Conservation (phyloP, 2,113 vertebrate species). For the Phocoena sinus region DNA sequence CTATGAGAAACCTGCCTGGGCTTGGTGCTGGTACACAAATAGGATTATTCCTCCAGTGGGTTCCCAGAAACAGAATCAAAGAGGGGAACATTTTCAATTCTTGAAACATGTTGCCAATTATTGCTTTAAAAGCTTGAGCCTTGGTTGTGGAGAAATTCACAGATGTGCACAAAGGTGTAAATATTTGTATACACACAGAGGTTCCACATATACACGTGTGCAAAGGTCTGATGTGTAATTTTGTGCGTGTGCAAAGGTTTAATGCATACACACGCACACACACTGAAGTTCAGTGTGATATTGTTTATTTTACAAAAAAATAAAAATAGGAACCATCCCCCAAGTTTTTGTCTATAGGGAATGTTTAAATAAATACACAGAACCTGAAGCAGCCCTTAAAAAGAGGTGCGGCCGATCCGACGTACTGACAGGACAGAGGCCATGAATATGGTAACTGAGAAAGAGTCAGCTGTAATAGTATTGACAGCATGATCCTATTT, state of each 20-base stretch:
- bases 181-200: not conserved
- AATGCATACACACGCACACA: rapidly evolving
- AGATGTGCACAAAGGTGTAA: not conserved
- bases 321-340: not conserved
- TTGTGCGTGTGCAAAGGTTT: no score
- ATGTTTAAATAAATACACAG: not conserved
- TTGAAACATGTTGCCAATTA: not conserved
- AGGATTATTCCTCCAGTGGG: not conserved
- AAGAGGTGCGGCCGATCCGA: rapidly evolving
- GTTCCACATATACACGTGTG: no score
- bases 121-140: not conserved
- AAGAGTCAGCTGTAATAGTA: rapidly evolving
- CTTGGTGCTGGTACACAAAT: not conserved
- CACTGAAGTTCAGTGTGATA: no score
- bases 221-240: not conserved
- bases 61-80: not conserved
- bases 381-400: not conserved
- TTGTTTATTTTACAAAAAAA: not conserved
- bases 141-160: not conserved
- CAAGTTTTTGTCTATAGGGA: not conserved
- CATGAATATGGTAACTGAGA: rapidly evolving
- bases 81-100: not conserved
- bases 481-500: rapidly evolving
- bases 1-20: rapidly evolving
- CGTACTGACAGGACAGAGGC: rapidly evolving